Conservation (phyloP, 1,140 invertebrate genomes). For the Drosophila burlai region DNA sequence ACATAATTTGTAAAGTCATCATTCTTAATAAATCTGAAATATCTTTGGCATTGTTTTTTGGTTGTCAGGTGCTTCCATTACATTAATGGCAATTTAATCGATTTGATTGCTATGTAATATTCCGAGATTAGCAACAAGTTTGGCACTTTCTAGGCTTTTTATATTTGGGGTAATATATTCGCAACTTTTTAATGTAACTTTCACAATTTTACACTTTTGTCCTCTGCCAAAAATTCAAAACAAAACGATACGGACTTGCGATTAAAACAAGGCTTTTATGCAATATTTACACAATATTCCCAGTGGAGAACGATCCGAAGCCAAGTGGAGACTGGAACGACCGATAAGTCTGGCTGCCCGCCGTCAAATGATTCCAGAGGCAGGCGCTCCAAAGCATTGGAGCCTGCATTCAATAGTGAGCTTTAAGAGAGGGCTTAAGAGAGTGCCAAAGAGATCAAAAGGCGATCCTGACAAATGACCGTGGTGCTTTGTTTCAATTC, state of each 20-base stretch:
- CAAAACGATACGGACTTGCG: neutral
- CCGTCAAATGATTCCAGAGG: slow-evolving; percentile 45
- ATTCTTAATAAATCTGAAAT: slow-evolving; percentile 6
- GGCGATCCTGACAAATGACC: slow-evolving; percentile 27
- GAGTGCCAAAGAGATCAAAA: neutral
- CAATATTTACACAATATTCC: slow-evolving; percentile 40
- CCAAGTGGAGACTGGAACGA: slow-evolving; percentile 45
- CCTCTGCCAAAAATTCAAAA: neutral
- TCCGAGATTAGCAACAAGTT: slow-evolving; percentile 15
- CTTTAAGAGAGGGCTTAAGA: slow-evolving; percentile 19
- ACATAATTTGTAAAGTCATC: neutral
- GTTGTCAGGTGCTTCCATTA: slow-evolving; percentile 3
- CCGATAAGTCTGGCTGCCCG: slow-evolving; percentile 54
- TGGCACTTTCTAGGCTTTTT: neutral
- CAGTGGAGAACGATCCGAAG: slow-evolving; percentile 11
- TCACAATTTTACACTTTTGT: slow-evolving; percentile 3
- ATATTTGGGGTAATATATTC: neutral
- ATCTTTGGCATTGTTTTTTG: neutral
- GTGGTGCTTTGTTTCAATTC: slow-evolving; percentile 1
- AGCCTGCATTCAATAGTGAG: slow-evolving; percentile 5
- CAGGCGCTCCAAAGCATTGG: slow-evolving; percentile 22
- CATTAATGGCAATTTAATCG: neutral
- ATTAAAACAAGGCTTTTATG: neutral
- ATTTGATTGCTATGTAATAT: slow-evolving; percentile 17
- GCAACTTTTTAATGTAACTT: slow-evolving; percentile 2